Conservation (phyloP, 2,113 vertebrate species). For the Alligator mississippiensis region DNA sequence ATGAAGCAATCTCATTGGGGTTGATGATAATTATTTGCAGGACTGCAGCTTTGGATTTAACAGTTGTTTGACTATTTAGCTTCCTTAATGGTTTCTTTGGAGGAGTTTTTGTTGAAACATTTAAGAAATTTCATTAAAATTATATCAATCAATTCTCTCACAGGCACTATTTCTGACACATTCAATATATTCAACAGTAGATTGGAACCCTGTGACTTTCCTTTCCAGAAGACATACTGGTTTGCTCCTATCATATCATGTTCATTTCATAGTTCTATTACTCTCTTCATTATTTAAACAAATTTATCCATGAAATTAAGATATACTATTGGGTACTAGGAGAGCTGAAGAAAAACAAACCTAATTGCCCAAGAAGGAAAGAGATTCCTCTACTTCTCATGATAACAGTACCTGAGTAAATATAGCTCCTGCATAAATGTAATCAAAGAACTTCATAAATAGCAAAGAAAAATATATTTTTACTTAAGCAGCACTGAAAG, state of each 20-base stretch:
- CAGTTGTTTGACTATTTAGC: neutral
- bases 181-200: neutral
- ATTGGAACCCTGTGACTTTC: neutral
- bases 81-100: slow-evolving; percentile 4
- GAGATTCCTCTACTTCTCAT: neutral
- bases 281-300: neutral
- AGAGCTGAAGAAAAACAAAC: neutral
- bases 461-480: neutral
- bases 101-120: neutral
- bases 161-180: neutral
- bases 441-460: neutral
- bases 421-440: neutral
- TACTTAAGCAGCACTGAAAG: neutral
- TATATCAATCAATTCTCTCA: neutral
- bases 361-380: neutral
- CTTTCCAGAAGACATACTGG: neutral
- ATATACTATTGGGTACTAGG: neutral
- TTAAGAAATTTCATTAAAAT: neutral
- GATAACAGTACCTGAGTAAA: neutral
- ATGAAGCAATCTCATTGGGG: neutral
- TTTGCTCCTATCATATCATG: neutral
- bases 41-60: neutral
- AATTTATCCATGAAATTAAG: neutral
- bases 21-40: fast-evolving
- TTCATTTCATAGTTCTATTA: neutral